phyloP scores from a whole-genome alignment of 1,140 invertebrate genomes.

The Ptiloglossa arizonensis region DNA sequence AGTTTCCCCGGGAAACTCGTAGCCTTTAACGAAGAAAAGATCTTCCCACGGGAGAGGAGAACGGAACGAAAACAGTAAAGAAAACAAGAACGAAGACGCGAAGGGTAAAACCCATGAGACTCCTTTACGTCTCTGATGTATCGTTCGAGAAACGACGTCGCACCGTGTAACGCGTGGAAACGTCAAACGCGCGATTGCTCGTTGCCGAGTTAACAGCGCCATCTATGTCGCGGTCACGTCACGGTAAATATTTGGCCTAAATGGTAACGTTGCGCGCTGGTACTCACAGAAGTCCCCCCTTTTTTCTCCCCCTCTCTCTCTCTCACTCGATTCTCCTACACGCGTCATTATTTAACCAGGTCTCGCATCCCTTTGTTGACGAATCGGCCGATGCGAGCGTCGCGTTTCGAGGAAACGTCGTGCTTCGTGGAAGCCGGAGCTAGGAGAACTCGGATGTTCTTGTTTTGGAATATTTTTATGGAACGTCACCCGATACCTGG shows the following conservation, averaged over 20 bases:
- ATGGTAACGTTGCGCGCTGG: slow-evolving; percentile 28
- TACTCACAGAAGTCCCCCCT: slow-evolving; percentile 20
- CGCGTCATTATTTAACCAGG: slow-evolving; percentile 14
- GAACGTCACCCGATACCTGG: slow-evolving; percentile 4
- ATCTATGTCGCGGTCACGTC: background rate
- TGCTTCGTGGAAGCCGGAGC: slow-evolving; percentile 9
- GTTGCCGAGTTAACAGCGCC: slow-evolving; percentile 4
- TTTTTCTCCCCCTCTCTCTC: no score
- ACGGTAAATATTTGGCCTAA: slow-evolving; percentile 44
- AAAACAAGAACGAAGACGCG: background rate
- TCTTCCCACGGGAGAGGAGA: no score
- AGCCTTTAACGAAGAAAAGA: no score
- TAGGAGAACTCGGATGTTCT: background rate
- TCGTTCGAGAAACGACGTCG: background rate
- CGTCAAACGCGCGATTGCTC: slow-evolving; percentile 8
- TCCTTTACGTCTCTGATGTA: no score
- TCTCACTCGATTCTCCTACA: background rate
- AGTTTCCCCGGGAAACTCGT: no score
- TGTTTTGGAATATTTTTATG: slow-evolving; percentile 8
- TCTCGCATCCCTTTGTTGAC: slow-evolving; percentile 19
- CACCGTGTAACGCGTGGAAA: background rate
- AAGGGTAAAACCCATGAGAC: slow-evolving; percentile 34
- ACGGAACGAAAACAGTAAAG: background rate
- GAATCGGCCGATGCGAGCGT: slow-evolving; percentile 13
- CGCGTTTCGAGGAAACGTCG: background rate